phyloP scores from a whole-genome alignment of 2,113 vertebrate genomes.

The Pteronura brasiliensis region DNA sequence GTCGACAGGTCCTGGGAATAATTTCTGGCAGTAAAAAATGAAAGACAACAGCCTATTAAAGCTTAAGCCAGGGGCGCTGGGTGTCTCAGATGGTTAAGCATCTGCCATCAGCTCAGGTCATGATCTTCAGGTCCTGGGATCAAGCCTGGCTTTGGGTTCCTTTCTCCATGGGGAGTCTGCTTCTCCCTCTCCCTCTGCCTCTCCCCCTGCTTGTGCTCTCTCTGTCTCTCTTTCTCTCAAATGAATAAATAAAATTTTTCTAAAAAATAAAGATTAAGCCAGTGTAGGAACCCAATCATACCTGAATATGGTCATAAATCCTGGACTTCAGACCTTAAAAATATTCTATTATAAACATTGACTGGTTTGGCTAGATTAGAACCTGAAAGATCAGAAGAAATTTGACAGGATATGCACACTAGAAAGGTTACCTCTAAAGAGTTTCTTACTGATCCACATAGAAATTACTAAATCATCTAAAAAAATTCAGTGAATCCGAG shows the following conservation, averaged over 20 bases:
- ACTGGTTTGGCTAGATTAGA: neutral
- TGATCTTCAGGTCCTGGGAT: no score
- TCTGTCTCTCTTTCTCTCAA: no score
- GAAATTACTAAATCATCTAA: conserved; percentile 17
- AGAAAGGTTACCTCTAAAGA: neutral
- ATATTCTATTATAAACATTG: neutral
- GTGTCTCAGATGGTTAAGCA: no score
- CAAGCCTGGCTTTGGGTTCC: no score
- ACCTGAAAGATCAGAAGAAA: neutral
- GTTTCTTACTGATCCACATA: neutral
- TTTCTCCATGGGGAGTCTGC: no score
- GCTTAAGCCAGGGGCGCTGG: no score
- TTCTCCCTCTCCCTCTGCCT: no score
- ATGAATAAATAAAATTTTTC: no score
- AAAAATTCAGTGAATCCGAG: neutral
- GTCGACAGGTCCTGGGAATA: neutral
- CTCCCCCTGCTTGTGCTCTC: no score
- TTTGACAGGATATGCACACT: neutral
- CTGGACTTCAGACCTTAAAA: neutral
- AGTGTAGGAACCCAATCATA: no score
- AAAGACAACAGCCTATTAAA: neutral
- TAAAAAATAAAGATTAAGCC: neutral
- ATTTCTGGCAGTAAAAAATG: neutral
- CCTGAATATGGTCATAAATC: neutral
- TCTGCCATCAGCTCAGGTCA: no score